phyloP scores from a whole-genome alignment of 1,140 invertebrate genomes.

The Philotrypesis tridentata region DNA sequence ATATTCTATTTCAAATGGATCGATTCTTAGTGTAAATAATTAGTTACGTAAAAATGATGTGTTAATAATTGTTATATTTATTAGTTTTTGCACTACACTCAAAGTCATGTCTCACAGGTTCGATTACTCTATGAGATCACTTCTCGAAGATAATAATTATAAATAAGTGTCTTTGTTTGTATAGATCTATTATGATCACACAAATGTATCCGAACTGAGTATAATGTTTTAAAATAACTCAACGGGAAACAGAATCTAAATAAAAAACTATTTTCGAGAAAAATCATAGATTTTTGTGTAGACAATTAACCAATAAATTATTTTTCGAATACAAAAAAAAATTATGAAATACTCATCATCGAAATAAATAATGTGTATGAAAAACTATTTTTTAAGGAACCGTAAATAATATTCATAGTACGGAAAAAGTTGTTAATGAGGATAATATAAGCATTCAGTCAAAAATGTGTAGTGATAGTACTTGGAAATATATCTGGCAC shows the following conservation, averaged over 20 bases:
- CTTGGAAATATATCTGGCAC: no score
- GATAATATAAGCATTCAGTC: no score
- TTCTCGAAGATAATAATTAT: conserved; percentile 27
- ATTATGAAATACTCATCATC: background rate
- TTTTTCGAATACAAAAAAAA: no score
- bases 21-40: background rate
- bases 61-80: background rate
- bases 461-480: no score
- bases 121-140: conserved; percentile 7
- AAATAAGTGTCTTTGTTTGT: background rate
- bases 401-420: background rate
- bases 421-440: background rate
- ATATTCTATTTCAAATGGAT: background rate
- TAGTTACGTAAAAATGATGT: background rate
- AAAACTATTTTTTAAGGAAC: background rate
- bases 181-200: background rate
- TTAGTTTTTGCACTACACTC: background rate
- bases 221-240: background rate
- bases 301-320: background rate
- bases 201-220: background rate
- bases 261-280: background rate
- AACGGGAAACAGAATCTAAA: background rate
- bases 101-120: conserved; percentile 6
- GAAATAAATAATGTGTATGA: background rate
- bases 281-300: background rate